phyloP scores from a whole-genome alignment of 2,797 vertebrate species.

The Agapornis canus region DNA sequence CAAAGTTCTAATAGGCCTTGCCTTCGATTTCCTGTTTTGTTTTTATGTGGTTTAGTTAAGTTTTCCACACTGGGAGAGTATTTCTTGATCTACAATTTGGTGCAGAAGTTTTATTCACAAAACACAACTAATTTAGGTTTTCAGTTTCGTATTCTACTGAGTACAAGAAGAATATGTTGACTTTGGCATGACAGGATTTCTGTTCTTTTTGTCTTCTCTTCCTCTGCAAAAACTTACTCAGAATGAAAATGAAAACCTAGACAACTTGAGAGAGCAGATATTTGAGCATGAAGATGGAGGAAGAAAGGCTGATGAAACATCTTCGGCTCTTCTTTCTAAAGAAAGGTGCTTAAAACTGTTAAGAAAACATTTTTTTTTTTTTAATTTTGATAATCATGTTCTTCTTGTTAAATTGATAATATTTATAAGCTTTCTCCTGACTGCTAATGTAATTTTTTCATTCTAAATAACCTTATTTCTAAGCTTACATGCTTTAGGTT shows the following conservation, averaged over 20 bases:
- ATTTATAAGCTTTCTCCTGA: not conserved
- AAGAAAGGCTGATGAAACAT: constrained; percentile 64
- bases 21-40: constrained; percentile 20
- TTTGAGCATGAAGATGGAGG: constrained; percentile 61
- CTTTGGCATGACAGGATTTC: constrained; percentile 87
- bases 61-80: not conserved
- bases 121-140: not conserved
- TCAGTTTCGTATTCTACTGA: not conserved
- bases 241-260: constrained; percentile 71
- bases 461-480: not conserved
- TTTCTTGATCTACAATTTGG: constrained; percentile 30
- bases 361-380: not conserved
- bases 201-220: constrained; percentile 88
- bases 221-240: constrained; percentile 82
- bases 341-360: constrained; percentile 84
- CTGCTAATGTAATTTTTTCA: not conserved
- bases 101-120: constrained; percentile 40
- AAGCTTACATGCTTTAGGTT: not conserved
- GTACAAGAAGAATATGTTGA: not conserved
- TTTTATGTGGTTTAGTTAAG: not conserved
- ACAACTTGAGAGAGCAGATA: not conserved
- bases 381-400: not conserved
- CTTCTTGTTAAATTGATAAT: not conserved
- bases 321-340: constrained; percentile 73
- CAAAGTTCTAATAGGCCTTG: constrained; percentile 41